Conservation (phyloP, 1,140 invertebrate genomes). For the Ips typographus region DNA sequence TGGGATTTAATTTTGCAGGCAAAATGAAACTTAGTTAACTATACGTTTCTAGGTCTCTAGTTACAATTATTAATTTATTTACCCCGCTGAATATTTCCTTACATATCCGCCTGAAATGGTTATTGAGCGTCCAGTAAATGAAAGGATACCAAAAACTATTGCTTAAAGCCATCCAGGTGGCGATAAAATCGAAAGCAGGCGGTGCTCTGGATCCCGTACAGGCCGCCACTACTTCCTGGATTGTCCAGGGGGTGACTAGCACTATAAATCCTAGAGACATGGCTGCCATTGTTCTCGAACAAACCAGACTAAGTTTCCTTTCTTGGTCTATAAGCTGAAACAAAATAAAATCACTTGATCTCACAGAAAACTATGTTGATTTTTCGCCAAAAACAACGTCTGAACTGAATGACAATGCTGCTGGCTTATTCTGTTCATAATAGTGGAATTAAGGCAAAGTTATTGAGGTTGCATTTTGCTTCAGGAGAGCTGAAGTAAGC, state of each 20-base stretch:
- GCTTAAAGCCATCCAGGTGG: slow-evolving; percentile 82
- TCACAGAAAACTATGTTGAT: too few species aligned
- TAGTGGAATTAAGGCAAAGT: too few species aligned
- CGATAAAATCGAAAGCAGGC: slow-evolving; percentile 76
- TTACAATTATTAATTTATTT: slow-evolving; percentile 40
- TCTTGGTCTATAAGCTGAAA: slow-evolving; percentile 67
- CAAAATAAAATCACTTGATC: slow-evolving; percentile 1
- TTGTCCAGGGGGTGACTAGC: slow-evolving; percentile 84
- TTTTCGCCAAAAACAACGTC: too few species aligned
- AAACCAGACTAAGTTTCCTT: slow-evolving; percentile 71
- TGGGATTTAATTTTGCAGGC: too few species aligned
- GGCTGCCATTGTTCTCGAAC: slow-evolving; percentile 82
- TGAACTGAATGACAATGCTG: too few species aligned
- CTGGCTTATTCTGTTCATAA: too few species aligned
- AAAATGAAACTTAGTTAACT: too few species aligned
- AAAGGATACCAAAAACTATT: slow-evolving; percentile 88
- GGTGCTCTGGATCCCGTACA: slow-evolving; percentile 81
- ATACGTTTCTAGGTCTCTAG: too few species aligned
- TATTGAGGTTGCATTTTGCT: too few species aligned
- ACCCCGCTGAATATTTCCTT: slow-evolving; percentile 75
- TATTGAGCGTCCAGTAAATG: slow-evolving; percentile 83
- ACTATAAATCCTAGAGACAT: slow-evolving; percentile 87
- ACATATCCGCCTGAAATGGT: slow-evolving; percentile 78
- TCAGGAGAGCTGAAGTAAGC: too few species aligned
- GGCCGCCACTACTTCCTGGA: slow-evolving; percentile 84